Base-by-base conservation (phyloP, 2,888 invertebrate genomes). In the Antheraea assamensis region DNA sequence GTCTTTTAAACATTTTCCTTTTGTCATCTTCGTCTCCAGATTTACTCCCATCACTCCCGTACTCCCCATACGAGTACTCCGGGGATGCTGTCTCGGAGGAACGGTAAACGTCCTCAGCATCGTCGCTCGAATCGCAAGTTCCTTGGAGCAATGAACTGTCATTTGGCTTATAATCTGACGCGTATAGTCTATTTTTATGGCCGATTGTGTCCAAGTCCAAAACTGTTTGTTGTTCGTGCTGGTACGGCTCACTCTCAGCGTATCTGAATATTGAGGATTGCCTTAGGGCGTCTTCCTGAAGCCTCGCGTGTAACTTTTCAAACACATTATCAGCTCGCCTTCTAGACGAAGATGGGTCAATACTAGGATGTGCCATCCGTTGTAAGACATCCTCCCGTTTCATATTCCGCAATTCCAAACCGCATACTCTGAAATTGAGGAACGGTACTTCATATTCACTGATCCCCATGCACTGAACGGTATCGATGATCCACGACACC, bases 401-500 rank as follows among this genome's bases (percentile, higher is more conserved):
- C 88, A 95, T 86, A 52, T 79, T 84, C 74, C 88, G 82, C 64
- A 95, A 83, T 72, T 91, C 90, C 58, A 82, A 76, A 2, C 95
- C 95, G 55, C 87, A 84, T 21, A 95, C 80, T 78, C 87, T 87
- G 82, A 95, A 95, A 78, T 93, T 92, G 79, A 90, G 89, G 77
- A 90, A 90, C 4, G 94, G 91, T 35, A 95, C 85, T 71, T 94
- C 92, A 74, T 88, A 90, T 78, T 93, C 92, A 79, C 88, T 88
- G 81, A 87, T 87, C 58, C 92, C 92, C 81, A 90, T 82, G 75
- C 84, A 80, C 76, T 88, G 87, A 10, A 89, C 87, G 58, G 91
- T 89, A 75, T 94, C 92, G 73, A 92, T 84, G 74, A 95, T 83
- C 96, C 96, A 96, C 76, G 95, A 92, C 74, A 95, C 90, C 64